Evolutionary conservation across 2,888 invertebrate species (phyloP), one percentile per base, ranked within the genome.

Genomic region (Thera britannica): DNA sequence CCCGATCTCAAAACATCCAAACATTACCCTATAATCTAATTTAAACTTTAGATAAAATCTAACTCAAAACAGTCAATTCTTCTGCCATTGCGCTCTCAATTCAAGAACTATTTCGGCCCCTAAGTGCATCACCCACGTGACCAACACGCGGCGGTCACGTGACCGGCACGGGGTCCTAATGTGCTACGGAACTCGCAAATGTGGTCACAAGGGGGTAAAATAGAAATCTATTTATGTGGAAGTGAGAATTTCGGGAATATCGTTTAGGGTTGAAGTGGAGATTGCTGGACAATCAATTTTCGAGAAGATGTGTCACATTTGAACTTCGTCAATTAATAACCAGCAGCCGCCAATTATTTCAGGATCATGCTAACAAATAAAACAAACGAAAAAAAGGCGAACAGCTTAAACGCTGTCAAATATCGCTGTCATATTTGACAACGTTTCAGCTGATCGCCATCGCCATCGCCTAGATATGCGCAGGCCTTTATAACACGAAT

Each of bases 151-250:
- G 34, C 64, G 46, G 59, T 9, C 52, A 34, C 9, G 52, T 34
- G 72, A 51, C 71, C 72, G 76, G 46, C 83, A 79, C 86, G 88
- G 69, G 82, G 54, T 75, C 66, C 79, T 65, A 85, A 82, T 87
- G 87, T 79, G 81, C 78, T 79, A 73, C 85, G 87, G 86, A 87
- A 86, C 85, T 85, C 76, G 76, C 76, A 72, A 74, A 76, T 77
- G 77, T 77, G 79, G 79, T 79, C 77, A 75, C 80, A 82, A 84
- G 81, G 78, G 73, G 82, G 79, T 72, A 79, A 81, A 83, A 84
- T 86, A 78, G 76, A 78, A 79, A 77, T 75, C 79, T 79, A 83
- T 81, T 89, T 84, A 78, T 79, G 79, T 88, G 84, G 82, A 87
- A 89, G 84, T 82, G 85, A 81, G 81, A 82, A 78, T 65, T 78